Conservation (phyloP, 2,113 vertebrate species). For the Burhinus bistriatus region DNA sequence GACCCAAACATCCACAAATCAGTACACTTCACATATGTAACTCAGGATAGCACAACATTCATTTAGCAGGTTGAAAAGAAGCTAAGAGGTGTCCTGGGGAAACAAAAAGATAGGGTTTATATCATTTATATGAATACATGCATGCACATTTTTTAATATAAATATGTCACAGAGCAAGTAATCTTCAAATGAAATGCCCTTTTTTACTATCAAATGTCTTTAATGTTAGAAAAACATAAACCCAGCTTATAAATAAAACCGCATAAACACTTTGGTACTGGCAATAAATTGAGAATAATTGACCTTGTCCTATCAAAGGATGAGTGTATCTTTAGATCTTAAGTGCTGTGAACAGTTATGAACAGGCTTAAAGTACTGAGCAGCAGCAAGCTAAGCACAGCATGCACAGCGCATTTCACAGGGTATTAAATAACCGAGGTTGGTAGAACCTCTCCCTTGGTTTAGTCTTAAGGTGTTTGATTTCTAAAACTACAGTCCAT, state of each 20-base stretch:
- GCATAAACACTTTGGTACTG: constrained; percentile 44
- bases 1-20: background rate
- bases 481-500: constrained; percentile 34
- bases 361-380: constrained; percentile 45
- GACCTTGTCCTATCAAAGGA: constrained; percentile 71
- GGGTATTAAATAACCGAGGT: background rate
- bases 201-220: constrained; percentile 50
- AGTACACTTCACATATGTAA: background rate
- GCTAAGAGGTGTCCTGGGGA: background rate
- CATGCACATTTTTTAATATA: constrained; percentile 1
- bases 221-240: constrained; percentile 53
- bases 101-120: background rate
- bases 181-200: constrained; percentile 45
- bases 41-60: background rate
- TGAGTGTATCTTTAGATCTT: constrained; percentile 67
- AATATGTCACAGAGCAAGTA: constrained; percentile 45
- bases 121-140: background rate
- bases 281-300: constrained; percentile 73
- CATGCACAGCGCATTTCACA: constrained; percentile 27
- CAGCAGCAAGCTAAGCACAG: constrained; percentile 26
- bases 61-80: constrained; percentile 3
- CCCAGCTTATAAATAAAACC: constrained; percentile 65
- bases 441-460: constrained; percentile 2
- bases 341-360: constrained; percentile 43
- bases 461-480: background rate